Evolutionary conservation across 2,888 invertebrate species (phyloP), one percentile per base, ranked within the genome.

Genomic region (Imbricaverruca yamaguchii): DNA sequence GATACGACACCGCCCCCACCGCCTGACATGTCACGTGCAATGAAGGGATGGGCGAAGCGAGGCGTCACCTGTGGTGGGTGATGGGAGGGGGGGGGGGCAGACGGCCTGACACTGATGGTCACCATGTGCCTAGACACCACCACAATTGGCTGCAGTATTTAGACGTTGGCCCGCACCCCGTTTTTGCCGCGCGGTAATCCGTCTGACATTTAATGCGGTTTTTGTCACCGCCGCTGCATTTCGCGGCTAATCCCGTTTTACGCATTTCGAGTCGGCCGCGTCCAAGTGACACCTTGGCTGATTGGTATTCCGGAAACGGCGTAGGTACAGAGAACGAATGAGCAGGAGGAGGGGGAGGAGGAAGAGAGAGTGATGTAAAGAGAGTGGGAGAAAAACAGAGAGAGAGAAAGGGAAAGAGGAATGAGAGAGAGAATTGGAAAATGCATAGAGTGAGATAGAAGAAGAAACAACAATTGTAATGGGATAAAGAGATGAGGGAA

Each of bases 391-490:
- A n/a, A n/a, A 69, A 74, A 23, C 23, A 81, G 80, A 18, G 13
- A 80, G 11, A n/a, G 59, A 56, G 39, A 65, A 65, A 7, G 25
- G 67, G 10, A 15, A 63, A 55, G n/a, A 61, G 65, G 23, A n/a
- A 69, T n/a, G 80, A 25, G 56, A 81, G 80, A 80, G 69, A 25
- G 25, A 69, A 69, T 23, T n/a, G n/a, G n/a, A n/a, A n/a, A 18
- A 67, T 56, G 74, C 53, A 23, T 13, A 15, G n/a, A 25, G 65
- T 15, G 39, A 65, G 39, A 61, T 39, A 21, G 59, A 53, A 39
- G 53, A 21, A 80, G 63, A 25, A 39, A 65, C 8, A 55, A 39
- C 18, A 39, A 80, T 13, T 6, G 80, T 57, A 61, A 59, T 9
- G 8, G 56, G 25, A 80, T 23, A 57, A 12, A 61, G 11, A 25